Base-by-base conservation (phyloP, 2,113 vertebrate genomes). In the Myiopsitta monachus region DNA sequence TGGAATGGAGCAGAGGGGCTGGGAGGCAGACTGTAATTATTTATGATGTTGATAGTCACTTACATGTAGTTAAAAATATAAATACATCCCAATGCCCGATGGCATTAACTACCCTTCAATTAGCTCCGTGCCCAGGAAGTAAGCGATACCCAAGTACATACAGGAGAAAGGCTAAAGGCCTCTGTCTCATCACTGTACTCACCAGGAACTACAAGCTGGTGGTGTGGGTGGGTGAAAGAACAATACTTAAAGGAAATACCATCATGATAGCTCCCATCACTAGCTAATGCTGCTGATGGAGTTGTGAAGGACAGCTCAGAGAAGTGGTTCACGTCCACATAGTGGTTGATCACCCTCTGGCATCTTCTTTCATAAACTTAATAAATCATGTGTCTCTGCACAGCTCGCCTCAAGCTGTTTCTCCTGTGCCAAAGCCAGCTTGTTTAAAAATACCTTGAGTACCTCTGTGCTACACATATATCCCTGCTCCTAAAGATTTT, bases 41-140 rank as follows among this genome's bases (percentile, higher is more conserved):
- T 97, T 94, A 95, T 95, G 94, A 96, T 91, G 96, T 95, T 95
- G 96, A 96, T 96, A 96, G 95, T 96, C 92, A 95, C 88, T 95
- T 96, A 94, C 78, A 76, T 76, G 87, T 93, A 96, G 92, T 95
- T 96, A 96, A 96, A 97, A 94, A 94, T 94, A 96, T 95, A 95
- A 97, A 96, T 94, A 92, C 83, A 84, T 73, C 95, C 49, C 92
- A 31, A 43, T 76, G 52, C 88, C 94, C 82, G 88, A 87, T 91
- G 92, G 88, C 83, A 89, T 92, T 85, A 87, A 84, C 91, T 69
- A 92, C 81, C 88, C 91, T 64, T 91, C 94, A 95, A 77, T 97
- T 95, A 96, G 74, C 86, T 80, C 69, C 11, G 3, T 70, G 77
- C 88, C 90, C 94, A 79, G 27, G 54, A 36, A 74, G 94, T 85